Base-by-base conservation (phyloP, 2,113 vertebrate genomes). In the Nesogale talazaci region DNA sequence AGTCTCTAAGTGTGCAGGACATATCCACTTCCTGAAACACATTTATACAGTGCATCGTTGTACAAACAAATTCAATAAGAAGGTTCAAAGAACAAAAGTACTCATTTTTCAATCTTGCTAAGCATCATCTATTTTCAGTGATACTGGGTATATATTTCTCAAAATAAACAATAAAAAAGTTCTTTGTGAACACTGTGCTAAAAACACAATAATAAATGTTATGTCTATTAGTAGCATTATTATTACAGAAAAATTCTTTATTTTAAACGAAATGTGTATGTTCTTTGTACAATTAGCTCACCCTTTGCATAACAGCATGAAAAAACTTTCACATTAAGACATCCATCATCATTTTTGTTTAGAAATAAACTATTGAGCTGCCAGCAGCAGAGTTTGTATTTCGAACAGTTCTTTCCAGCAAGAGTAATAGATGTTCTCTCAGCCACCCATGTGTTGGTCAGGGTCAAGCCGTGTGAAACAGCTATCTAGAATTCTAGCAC, bases 331-430 rank as follows among this genome's bases (percentile, higher is more conserved):
- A 57, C 22, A 31, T 56, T 79, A 90, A 86, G 63, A 11, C 6
- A 88, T 70, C 14, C 52, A 31, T 46, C 67, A 38, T 77, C 89
- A 85, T 79, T 87, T 87, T 90, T 91, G 59, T 20, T 59, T 27
- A 16, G 93, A 83, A 95, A 79, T 22, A 92, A 94, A 29, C n/a
- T 81, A n/a, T 52, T 88, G 27, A 93, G 31, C 36, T 83, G 27
- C 75, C 59, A 61, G 22, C 59, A 61, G 8, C 65, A 7, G 74
- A 25, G 86, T 22, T 46, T 94, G 31, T 2, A 76, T 88, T 88
- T 93, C 83, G 27, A 90, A 36, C 9, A 80, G 14, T 29, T 92
- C 79, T 91, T 90, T 57, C 57, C 82, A 91, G 61, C 5, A 83
- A 29, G 22, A 85, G 74, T 86, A 76, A 88, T 38, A 77, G 10